phyloP scores from a whole-genome alignment of 1,140 invertebrate species.

The Myzus persicae region DNA sequence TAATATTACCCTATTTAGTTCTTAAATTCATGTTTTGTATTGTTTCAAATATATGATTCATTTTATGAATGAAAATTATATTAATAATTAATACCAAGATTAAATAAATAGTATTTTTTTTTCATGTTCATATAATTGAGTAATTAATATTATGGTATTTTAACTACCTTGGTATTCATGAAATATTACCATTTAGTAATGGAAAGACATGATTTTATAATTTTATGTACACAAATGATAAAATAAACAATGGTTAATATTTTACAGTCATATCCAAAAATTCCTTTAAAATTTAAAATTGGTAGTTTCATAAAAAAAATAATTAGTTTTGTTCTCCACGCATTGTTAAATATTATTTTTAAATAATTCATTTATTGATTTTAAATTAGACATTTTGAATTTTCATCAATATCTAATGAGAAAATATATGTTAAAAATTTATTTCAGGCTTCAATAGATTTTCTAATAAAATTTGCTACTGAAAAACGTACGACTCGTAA shows the following conservation, averaged over 20 bases:
- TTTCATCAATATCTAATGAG: background rate
- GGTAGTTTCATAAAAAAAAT: background rate
- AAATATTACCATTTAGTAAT: background rate
- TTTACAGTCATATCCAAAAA: background rate
- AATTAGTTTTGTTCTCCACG: background rate
- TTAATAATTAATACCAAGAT: too few relatives aligned
- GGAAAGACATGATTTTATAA: background rate
- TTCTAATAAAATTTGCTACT: conserved; percentile 82
- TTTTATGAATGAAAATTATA: too few relatives aligned
- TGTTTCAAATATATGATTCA: background rate
- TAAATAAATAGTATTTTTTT: too few relatives aligned
- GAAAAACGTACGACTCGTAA: conserved; percentile 68
- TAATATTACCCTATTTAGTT: background rate
- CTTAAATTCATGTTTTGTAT: too few relatives aligned
- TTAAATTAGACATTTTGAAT: background rate
- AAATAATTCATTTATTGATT: background rate
- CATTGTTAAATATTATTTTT: background rate
- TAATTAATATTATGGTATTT: too few relatives aligned
- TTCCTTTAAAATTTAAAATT: background rate
- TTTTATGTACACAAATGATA: background rate
- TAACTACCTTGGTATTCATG: too few relatives aligned
- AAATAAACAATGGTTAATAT: background rate
- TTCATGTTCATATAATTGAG: too few relatives aligned
- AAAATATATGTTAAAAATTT: background rate
- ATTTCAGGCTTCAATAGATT: conserved; percentile 81